phyloP scores from a whole-genome alignment of 2,113 vertebrate genomes.

The Percopsis transmontana region DNA sequence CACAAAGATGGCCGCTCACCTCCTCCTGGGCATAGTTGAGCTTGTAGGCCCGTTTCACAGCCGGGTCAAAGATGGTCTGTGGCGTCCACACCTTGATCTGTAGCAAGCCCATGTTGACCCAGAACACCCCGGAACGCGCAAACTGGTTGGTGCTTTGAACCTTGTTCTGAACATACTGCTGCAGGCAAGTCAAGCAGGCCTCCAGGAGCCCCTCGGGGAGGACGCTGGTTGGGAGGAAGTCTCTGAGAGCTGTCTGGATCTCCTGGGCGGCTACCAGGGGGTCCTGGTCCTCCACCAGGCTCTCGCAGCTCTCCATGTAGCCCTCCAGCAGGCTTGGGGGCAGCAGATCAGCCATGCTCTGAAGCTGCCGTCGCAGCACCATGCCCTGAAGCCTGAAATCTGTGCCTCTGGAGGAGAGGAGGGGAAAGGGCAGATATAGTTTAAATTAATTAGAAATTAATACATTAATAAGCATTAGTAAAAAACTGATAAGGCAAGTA shows the following conservation, averaged over 20 bases:
- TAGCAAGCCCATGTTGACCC: constrained; percentile 91
- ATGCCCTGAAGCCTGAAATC: constrained; percentile 86
- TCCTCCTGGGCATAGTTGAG: constrained; percentile 90
- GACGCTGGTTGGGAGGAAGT: constrained; percentile 75
- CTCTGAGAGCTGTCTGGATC: constrained; percentile 81
- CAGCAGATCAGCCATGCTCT: constrained; percentile 83
- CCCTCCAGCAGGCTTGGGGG: constrained; percentile 80
- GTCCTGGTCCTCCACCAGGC: constrained; percentile 74
- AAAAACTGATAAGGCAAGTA: no score
- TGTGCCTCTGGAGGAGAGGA: constrained; percentile 69
- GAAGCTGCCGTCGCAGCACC: constrained; percentile 83
- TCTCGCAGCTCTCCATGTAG: constrained; percentile 83
- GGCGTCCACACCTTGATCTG: constrained; percentile 94
- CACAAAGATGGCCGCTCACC: constrained; percentile 71
- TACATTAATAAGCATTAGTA: no score
- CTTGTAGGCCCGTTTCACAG: constrained; percentile 91
- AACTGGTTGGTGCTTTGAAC: constrained; percentile 71
- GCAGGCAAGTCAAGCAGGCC: constrained; percentile 83
- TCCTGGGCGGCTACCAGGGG: constrained; percentile 78
- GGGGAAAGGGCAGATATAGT: neutral
- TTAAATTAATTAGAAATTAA: neutral
- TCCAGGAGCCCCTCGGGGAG: constrained; percentile 85
- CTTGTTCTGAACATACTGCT: constrained; percentile 83
- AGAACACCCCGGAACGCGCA: constrained; percentile 84
- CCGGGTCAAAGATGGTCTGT: constrained; percentile 91